Percentiles rank a stretch among this genome's conserved stretches.
Conservation (phyloP, 2,888 invertebrate genomes). For the Cotesia congregata region DNA sequence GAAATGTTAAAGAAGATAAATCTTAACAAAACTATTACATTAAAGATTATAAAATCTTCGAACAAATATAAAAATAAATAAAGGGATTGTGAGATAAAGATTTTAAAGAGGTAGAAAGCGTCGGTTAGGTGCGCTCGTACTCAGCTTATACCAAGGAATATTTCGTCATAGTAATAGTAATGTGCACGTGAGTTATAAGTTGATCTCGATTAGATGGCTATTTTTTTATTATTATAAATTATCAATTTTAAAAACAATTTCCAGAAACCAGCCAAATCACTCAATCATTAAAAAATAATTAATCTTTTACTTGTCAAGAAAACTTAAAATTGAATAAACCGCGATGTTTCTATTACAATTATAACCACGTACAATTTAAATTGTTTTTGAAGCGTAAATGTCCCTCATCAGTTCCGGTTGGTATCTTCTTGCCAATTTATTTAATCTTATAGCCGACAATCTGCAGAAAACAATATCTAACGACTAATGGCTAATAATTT, state of each 20-base stretch:
- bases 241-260: neutral
- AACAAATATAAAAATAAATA: neutral
- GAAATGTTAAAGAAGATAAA: no score
- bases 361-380: neutral
- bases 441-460: neutral
- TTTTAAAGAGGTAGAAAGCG: neutral
- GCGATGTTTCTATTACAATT: neutral
- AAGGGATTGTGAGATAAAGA: neutral
- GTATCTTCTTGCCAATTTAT: neutral
- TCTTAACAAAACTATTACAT: no score
- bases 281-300: neutral
- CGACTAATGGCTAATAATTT: no score
- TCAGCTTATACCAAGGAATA: neutral
- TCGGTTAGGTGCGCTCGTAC: neutral
- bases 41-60: no score
- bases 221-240: neutral
- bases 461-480: neutral
- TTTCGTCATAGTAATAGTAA: conserved; percentile 1
- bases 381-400: neutral
- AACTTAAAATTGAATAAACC: neutral
- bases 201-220: neutral
- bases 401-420: neutral
- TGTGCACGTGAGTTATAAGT: neutral
- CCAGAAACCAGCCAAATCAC: no score
- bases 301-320: neutral